These are phyloP conservation scores for Cantharis rufa DNA, from an alignment of 2,888 invertebrate genomes.

Conservation along the genomic window DNA sequence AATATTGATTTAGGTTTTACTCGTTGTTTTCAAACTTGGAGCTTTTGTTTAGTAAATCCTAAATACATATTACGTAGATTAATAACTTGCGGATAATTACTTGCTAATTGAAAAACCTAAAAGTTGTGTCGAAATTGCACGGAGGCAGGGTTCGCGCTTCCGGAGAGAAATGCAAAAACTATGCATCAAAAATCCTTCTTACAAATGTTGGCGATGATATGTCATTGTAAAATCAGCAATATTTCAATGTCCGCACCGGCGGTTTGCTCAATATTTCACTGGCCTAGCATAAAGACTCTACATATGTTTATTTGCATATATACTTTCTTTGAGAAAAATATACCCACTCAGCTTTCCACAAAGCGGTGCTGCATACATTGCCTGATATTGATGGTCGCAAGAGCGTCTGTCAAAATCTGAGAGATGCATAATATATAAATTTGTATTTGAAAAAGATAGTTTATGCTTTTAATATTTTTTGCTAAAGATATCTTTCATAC, in stretches of 20 bases:
- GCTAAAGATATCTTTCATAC: background rate
- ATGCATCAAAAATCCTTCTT: conserved; percentile 55
- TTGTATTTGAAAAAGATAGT: conserved; percentile 34
- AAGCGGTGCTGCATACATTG: conserved; percentile 48
- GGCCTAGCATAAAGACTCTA: conserved; percentile 41
- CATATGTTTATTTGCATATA: conserved; percentile 54
- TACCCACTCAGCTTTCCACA: conserved; percentile 53
- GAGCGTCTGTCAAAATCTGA: conserved; percentile 55
- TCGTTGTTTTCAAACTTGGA: conserved; percentile 46
- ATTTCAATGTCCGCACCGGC: conserved; percentile 55
- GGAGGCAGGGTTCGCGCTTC: background rate
- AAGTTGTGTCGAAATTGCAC: background rate
- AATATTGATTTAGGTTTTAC: conserved; percentile 52
- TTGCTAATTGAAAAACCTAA: background rate
- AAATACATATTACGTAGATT: conserved; percentile 1
- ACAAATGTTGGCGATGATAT: conserved; percentile 56
- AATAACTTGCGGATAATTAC: background rate
- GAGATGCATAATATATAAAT: conserved; percentile 48
- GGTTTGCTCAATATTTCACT: conserved; percentile 41
- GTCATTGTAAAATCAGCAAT: conserved; percentile 56
- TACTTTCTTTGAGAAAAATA: conserved; percentile 54
- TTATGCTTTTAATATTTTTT: conserved; percentile 5
- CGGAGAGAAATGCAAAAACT: conserved; percentile 21
- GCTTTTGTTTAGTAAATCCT: conserved; percentile 24
- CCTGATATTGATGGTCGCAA: conserved; percentile 52